Base-by-base conservation (phyloP, 2,888 invertebrate species). In the Drosophila recens region DNA sequence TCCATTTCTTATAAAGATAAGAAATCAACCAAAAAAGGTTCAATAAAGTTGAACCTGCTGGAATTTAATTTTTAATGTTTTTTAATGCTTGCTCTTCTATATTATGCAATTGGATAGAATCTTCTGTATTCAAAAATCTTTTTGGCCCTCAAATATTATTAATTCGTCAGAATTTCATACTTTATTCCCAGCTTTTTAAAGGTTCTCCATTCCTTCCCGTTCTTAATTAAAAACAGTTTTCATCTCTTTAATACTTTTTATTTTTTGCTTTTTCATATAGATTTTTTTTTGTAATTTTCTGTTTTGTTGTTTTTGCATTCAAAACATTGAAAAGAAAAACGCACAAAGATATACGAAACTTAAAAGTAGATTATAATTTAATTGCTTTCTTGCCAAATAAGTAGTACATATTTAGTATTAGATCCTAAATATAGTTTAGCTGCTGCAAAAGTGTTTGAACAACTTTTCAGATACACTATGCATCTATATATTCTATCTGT, bases 311-410 rank as follows among this genome's bases (percentile, higher is more conserved):
- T 56, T 64, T 72, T 71, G 70, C 54, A 71, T 68, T 70, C 56
- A 65, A 68, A 58, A 70, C 15, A 72, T 83, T 65, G 72, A 76
- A 69, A 58, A 20, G 3, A 33, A 83, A 51, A 83, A 81, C 87
- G 56, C 81, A 78, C 56, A 87, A 68, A 48, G 65, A 58, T 62
- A 67, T 64, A 64, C 46, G 74, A 81, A 77, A 74, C 82, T 81
- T 87, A 82, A 3, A 69, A 42, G 38, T 87, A 81, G 53, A 45
- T 63, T 69, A 69, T 68, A 87, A 59, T 76, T 80, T 33, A 84
- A 53, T 51, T 64, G 51, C 30, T 59, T 63, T 30, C 4, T 42
- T 62, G 75, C 79, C 75, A 51, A 79, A 75, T 49, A 45, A 67
- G 57, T 40, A 72, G 75, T 72, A 72, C 4, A 45, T 54, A 57